Evolutionary conservation across 2,113 vertebrate genomes (phyloP).

Genomic region (Polypterus senegalus): DNA sequence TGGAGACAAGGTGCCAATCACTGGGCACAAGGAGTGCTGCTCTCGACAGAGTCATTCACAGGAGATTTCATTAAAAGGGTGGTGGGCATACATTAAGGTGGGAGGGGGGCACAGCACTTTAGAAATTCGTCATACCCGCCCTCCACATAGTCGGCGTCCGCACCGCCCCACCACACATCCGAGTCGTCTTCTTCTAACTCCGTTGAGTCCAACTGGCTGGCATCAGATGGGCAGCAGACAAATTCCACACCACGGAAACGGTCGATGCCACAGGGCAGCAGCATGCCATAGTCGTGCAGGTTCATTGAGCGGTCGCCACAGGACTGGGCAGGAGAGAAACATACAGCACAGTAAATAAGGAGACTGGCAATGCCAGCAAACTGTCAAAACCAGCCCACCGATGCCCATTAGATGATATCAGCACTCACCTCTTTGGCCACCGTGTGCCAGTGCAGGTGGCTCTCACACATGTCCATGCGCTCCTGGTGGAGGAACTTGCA

Average conservation of each 20-base stretch:
- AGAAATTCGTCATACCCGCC: conserved; percentile 55
- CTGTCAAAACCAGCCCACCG: background rate
- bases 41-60: too few species aligned
- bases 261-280: conserved; percentile 89
- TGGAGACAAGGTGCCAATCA: too few species aligned
- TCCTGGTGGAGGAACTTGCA: conserved; percentile 97
- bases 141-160: conserved; percentile 81
- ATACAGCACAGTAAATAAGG: background rate
- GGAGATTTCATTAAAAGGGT: too few species aligned
- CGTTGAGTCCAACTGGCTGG: conserved; percentile 62
- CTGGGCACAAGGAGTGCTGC: too few species aligned
- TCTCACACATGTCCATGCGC: conserved; percentile 94
- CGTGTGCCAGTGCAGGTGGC: conserved; percentile 95
- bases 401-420: background rate
- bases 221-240: conserved; percentile 82
- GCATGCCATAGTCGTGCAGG: conserved; percentile 89
- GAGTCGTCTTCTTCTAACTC: conserved; percentile 85
- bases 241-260: conserved; percentile 95
- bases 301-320: conserved; percentile 92
- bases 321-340: conserved; percentile 44
- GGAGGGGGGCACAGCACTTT: background rate
- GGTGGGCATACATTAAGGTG: too few species aligned
- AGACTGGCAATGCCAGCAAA: background rate
- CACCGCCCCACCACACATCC: conserved; percentile 95
- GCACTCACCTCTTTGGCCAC: conserved; percentile 83